Conservation (phyloP, 2,888 invertebrate genomes). For the Scaptomyza caliginosa region DNA sequence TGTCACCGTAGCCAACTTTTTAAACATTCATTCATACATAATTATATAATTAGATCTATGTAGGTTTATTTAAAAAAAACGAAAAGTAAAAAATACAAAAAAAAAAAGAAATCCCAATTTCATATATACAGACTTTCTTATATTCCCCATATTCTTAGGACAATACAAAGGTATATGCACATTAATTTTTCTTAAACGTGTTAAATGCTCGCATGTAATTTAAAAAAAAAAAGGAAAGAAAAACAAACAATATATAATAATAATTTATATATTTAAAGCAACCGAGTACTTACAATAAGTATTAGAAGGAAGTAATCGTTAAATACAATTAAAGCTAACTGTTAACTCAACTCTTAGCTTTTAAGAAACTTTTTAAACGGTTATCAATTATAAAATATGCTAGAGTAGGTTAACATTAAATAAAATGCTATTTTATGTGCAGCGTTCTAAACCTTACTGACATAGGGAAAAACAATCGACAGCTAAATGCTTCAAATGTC, state of each 20-base stretch:
- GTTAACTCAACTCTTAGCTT: slow-evolving; percentile 66
- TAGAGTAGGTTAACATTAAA: slow-evolving; percentile 60
- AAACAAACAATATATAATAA: slow-evolving; percentile 24
- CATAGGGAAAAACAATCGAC: slow-evolving; percentile 33
- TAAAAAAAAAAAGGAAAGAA: slow-evolving; percentile 21
- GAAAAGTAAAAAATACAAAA: slow-evolving; percentile 11
- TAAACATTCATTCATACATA: slow-evolving; percentile 58
- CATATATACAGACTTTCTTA: slow-evolving; percentile 57
- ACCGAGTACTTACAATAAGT: slow-evolving; percentile 54
- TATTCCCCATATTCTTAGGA: slow-evolving; percentile 64
- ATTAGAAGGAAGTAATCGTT: slow-evolving; percentile 64
- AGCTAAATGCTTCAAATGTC: slow-evolving; percentile 24
- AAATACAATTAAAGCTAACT: slow-evolving; percentile 64
- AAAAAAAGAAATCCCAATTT: slow-evolving; percentile 31
- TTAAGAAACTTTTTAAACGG: slow-evolving; percentile 57
- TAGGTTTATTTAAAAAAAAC: slow-evolving; percentile 63
- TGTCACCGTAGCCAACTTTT: slow-evolving; percentile 68
- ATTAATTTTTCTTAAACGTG: slow-evolving; percentile 59
- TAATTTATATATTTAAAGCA: slow-evolving; percentile 31
- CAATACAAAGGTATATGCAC: slow-evolving; percentile 55
- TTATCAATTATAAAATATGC: slow-evolving; percentile 66
- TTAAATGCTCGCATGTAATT: slow-evolving; percentile 63
- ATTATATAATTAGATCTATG: slow-evolving; percentile 62
- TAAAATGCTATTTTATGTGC: slow-evolving; percentile 50
- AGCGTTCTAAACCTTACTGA: slow-evolving; percentile 30